phyloP scores from a whole-genome alignment of 2,888 invertebrate genomes.

The Diabrotica balteata region DNA sequence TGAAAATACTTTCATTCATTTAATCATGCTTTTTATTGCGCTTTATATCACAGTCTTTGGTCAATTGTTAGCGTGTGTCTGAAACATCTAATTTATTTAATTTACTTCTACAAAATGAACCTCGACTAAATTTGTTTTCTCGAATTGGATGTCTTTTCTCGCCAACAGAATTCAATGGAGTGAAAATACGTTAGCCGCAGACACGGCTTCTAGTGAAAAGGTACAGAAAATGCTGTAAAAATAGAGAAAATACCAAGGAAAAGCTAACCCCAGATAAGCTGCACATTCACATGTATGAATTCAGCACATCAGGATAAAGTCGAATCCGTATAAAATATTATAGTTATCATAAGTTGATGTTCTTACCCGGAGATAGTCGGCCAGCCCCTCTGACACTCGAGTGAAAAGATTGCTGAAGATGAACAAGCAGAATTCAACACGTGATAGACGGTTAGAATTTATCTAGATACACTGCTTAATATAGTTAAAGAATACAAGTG shows the following conservation, averaged over 20 bases:
- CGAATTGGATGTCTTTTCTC: slow-evolving; percentile 38
- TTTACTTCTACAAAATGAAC: neutral
- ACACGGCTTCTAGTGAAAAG: slow-evolving; percentile 35
- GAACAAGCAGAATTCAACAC: slow-evolving; percentile 18
- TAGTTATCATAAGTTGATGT: slow-evolving; percentile 58
- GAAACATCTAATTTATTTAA: neutral
- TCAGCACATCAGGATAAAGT: slow-evolving; percentile 73
- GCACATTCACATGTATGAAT: slow-evolving; percentile 74
- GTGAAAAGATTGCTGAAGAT: slow-evolving; percentile 17
- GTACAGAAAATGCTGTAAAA: slow-evolving; percentile 50
- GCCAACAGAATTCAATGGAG: slow-evolving; percentile 45
- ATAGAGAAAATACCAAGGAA: slow-evolving; percentile 54
- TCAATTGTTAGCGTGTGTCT: too few species aligned
- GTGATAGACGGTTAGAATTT: neutral
- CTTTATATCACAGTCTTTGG: too few species aligned
- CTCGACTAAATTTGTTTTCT: neutral
- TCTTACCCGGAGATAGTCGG: slow-evolving; percentile 32
- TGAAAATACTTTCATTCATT: too few species aligned
- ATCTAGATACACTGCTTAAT: too few species aligned
- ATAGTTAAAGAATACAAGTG: too few species aligned
- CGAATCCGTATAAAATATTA: slow-evolving; percentile 57
- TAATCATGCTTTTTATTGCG: too few species aligned
- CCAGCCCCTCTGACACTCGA: slow-evolving; percentile 12
- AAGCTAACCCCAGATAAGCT: slow-evolving; percentile 59
- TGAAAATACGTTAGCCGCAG: slow-evolving; percentile 30